Evolutionary conservation across 2,888 invertebrate species (phyloP).

Genomic region (Nomada ruficornis): DNA sequence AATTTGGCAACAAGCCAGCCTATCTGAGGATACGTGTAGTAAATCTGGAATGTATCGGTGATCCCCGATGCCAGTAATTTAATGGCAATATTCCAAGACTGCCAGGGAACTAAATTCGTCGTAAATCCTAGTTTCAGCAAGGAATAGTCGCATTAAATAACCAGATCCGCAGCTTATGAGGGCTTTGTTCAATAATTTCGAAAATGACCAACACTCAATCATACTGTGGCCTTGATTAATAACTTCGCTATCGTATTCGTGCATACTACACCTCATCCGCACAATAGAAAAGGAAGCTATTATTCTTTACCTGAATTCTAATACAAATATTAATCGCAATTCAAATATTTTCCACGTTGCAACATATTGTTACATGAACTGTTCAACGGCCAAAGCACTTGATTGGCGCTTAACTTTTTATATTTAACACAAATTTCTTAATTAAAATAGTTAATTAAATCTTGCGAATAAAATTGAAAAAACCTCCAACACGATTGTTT

Average conservation of each 20-base stretch:
- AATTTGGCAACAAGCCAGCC: conserved; percentile 32
- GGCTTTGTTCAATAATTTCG: conserved; percentile 5
- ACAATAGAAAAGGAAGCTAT: no score
- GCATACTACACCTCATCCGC: not conserved
- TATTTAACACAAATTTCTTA: no score
- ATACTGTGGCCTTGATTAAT: not conserved
- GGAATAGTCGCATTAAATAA: conserved; percentile 29
- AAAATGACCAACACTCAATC: not conserved
- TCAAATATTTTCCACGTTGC: no score
- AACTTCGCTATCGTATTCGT: conserved; percentile 1
- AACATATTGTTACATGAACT: no score
- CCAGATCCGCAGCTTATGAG: not conserved
- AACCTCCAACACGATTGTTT: no score
- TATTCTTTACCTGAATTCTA: no score
- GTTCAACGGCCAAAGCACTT: no score
- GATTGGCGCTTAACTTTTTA: no score
- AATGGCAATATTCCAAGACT: conserved; percentile 53
- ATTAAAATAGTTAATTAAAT: no score
- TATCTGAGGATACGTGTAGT: not conserved
- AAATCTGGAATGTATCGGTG: conserved; percentile 15
- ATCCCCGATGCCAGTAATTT: conserved; percentile 15
- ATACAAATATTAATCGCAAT: no score
- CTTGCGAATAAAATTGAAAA: no score
- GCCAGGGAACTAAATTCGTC: conserved; percentile 20
- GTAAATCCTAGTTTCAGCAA: conserved; percentile 3